phyloP scores from a whole-genome alignment of 2,797 vertebrate genomes.

The Sebastes vulpes region DNA sequence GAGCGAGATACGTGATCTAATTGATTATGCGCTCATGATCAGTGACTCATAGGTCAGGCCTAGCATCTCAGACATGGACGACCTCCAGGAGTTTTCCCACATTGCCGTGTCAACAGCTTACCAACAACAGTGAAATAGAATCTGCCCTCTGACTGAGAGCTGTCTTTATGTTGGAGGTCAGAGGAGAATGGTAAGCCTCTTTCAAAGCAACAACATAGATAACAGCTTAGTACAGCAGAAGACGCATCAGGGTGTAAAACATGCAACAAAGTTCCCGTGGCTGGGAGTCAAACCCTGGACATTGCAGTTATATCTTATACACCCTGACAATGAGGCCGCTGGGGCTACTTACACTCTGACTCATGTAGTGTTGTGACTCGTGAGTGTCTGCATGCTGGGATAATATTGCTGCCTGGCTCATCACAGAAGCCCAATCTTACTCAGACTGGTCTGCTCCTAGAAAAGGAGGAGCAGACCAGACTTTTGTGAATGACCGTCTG shows the following conservation, averaged over 20 bases:
- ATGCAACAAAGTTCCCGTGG: neutral
- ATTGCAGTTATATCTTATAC: neutral
- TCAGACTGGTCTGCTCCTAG: neutral
- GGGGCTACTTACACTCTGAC: neutral
- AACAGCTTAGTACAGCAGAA: neutral
- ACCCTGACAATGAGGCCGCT: neutral
- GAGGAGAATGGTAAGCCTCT: neutral
- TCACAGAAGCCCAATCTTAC: neutral
- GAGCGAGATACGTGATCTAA: conserved; percentile 1
- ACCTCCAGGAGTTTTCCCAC: conserved; percentile 5
- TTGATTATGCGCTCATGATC: conserved; percentile 1
- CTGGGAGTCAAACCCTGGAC: neutral
- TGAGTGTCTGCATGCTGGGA: neutral
- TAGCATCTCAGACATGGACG: neutral
- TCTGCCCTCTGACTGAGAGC: neutral
- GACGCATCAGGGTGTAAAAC: neutral
- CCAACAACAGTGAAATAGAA: conserved; percentile 1
- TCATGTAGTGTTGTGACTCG: neutral
- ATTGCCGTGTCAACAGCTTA: neutral
- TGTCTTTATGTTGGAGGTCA: conserved; percentile 3
- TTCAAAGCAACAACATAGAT: conserved; percentile 5
- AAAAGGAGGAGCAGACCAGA: neutral
- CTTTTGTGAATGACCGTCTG: neutral
- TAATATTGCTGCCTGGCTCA: neutral
- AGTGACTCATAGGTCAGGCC: neutral